Conservation (phyloP, 2,888 invertebrate species). For the Serrognathus titanus region DNA sequence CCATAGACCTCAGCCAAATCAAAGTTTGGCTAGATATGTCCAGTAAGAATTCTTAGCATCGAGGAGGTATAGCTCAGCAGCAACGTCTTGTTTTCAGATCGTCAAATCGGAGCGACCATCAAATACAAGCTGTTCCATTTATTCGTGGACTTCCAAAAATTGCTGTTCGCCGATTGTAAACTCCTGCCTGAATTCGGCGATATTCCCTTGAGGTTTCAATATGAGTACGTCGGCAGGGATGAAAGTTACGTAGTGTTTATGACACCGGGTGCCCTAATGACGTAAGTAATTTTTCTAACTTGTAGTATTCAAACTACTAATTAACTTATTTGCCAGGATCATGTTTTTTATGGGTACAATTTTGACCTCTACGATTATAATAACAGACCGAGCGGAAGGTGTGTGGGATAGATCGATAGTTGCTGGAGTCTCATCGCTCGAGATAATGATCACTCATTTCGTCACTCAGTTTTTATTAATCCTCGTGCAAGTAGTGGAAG, state of each 20-base stretch:
- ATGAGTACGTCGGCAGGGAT: conserved; percentile 65
- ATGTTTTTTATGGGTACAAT: conserved; percentile 82
- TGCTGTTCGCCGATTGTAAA: conserved; percentile 63
- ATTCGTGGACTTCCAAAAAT: conserved; percentile 64
- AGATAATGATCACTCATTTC: conserved; percentile 80
- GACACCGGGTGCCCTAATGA: conserved; percentile 79
- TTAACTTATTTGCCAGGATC: conserved; percentile 55
- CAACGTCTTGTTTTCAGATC: conserved; percentile 57
- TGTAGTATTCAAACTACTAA: not conserved
- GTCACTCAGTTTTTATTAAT: conserved; percentile 72
- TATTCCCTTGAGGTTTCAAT: conserved; percentile 66
- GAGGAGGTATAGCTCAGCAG: not conserved
- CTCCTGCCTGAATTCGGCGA: conserved; percentile 55
- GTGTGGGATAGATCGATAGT: conserved; percentile 84
- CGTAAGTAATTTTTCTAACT: conserved; percentile 55
- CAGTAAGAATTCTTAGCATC: conserved; percentile 51
- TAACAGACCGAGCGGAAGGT: conserved; percentile 77
- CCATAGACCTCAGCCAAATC: conserved; percentile 61
- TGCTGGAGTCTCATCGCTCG: conserved; percentile 76
- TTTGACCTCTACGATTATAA: conserved; percentile 78
- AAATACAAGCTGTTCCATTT: conserved; percentile 66
- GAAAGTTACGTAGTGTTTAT: conserved; percentile 76
- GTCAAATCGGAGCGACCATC: conserved; percentile 74
- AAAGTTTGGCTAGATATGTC: conserved; percentile 72
- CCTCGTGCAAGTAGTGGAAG: conserved; percentile 61